phyloP scores from a whole-genome alignment of 1,140 invertebrate species.

The Chelonus insularis region DNA sequence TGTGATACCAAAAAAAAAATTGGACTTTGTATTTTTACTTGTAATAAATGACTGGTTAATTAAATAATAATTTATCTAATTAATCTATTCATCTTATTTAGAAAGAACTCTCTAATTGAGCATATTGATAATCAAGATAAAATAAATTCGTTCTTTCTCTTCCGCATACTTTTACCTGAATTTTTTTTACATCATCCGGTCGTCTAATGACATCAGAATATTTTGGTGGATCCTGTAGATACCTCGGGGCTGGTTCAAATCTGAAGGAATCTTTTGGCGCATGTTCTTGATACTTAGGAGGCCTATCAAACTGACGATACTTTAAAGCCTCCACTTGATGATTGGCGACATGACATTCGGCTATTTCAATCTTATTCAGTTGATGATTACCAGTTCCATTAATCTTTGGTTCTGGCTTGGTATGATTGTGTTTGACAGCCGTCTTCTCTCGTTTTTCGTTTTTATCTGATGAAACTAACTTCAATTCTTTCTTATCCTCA shows the following conservation, averaged over 20 bases:
- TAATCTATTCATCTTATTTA: too few relatives aligned
- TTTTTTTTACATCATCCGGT: slow-evolving; percentile 46
- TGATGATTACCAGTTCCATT: slow-evolving; percentile 32
- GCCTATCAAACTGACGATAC: slow-evolving; percentile 48
- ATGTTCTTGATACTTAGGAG: slow-evolving; percentile 51
- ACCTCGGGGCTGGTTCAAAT: slow-evolving; percentile 48
- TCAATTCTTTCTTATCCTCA: slow-evolving; percentile 43
- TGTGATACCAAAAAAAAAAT: too few relatives aligned
- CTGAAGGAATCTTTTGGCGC: slow-evolving; percentile 32
- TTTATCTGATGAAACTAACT: slow-evolving; percentile 38
- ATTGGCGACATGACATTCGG: slow-evolving; percentile 19
- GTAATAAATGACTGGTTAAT: too few relatives aligned
- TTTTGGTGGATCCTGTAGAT: slow-evolving; percentile 46
- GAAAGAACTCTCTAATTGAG: too few relatives aligned
- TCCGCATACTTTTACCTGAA: slow-evolving; percentile 45
- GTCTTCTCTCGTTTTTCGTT: slow-evolving; percentile 43
- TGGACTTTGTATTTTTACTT: too few relatives aligned
- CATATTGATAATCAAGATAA: too few relatives aligned
- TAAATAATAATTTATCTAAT: too few relatives aligned
- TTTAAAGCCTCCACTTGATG: slow-evolving; percentile 44
- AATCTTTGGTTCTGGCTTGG: slow-evolving; percentile 39
- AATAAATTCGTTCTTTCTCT: too few relatives aligned
- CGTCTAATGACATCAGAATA: slow-evolving; percentile 47
- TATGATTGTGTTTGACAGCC: slow-evolving; percentile 38
- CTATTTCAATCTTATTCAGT: slow-evolving; percentile 36